Base-by-base conservation (phyloP, 1,140 invertebrate species). In the Apis dorsata region DNA sequence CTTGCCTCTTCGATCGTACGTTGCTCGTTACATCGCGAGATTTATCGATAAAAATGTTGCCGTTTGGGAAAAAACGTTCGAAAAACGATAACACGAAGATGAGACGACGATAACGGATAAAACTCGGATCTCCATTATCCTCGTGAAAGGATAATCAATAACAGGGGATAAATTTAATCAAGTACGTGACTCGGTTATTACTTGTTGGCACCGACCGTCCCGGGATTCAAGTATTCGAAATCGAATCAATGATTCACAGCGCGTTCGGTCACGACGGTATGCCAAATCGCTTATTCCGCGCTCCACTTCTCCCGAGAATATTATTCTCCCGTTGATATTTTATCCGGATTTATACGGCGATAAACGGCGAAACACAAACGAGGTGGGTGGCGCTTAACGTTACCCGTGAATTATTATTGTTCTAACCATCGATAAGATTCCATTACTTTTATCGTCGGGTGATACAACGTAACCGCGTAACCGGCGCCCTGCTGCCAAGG, bases 161-260 rank as follows among this genome's bases (percentile, higher is more conserved):
- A 44, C 34, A 19, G 9, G 13, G 79, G 76, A 86, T 84, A 66
- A 87, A 81, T 87, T 87, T 86, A 86, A 84, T 79, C 71, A 74
- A 44, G 71, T 76, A 60, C 72, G 63, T 60, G 28, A 70, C 69
- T 57, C 82, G 55, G 63, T 81, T 84, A 84, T 87, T 81, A 84
- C 77, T 57, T 1, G 55, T 17, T 57, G 55, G 55, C 17, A 17
- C 17, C 66, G 34, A 34, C 24, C 69, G 2, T 65, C 66, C 60
- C 17, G 49, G 21, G 65, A 76, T 62, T 84, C 70, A 34, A 62
- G 21, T 59, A n/a, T 24, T 44, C 70, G 65, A 75, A 85, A 68
- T 65, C 68, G 55, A 74, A 49, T 60, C 68, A 65, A 84, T 59
- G 76, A 59, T 77, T 60, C 28, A 60, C 49, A 69, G 69, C 17